phyloP scores from a whole-genome alignment of 2,797 vertebrate species.

The Dallia pectoralis region DNA sequence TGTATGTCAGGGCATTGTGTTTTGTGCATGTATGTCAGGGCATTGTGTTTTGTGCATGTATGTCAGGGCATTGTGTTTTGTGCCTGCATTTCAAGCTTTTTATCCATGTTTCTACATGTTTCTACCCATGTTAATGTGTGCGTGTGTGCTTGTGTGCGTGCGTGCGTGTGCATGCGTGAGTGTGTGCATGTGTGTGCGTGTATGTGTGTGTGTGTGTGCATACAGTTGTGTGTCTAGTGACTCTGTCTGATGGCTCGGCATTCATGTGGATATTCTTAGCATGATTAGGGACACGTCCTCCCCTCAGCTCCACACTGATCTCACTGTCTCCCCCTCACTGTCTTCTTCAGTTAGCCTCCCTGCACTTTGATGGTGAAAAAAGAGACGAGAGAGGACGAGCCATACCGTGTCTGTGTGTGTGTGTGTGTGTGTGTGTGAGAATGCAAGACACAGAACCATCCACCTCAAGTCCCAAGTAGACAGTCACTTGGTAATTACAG shows the following conservation, averaged over 20 bases:
- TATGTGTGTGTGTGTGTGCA: constrained; percentile 9
- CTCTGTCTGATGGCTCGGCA: constrained; percentile 20
- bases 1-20: neutral
- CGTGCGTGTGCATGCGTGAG: neutral
- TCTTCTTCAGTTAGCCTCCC: constrained; percentile 15
- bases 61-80: neutral
- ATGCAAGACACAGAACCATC: neutral
- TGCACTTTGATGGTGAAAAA: constrained; percentile 12
- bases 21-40: neutral
- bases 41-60: neutral
- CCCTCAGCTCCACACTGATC: neutral
- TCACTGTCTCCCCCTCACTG: constrained; percentile 5
- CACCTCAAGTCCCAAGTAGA: neutral
- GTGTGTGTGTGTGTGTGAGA: neutral
- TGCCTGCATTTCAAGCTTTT: neutral
- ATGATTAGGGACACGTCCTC: constrained; percentile 16
- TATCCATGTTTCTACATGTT: neutral
- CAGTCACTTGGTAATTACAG: neutral
- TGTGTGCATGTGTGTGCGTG: neutral
- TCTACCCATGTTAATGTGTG: constrained; percentile 6
- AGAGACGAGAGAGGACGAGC: constrained; percentile 6
- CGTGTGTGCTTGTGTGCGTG: constrained; percentile 8
- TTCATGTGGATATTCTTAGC: constrained; percentile 44
- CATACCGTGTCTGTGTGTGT: neutral
- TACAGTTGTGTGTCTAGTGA: constrained; percentile 18